Evolutionary conservation across 2,797 vertebrate species (phyloP), one percentile per base, ranked within the genome.

Genomic region (Chaetophractus vellerosus): DNA sequence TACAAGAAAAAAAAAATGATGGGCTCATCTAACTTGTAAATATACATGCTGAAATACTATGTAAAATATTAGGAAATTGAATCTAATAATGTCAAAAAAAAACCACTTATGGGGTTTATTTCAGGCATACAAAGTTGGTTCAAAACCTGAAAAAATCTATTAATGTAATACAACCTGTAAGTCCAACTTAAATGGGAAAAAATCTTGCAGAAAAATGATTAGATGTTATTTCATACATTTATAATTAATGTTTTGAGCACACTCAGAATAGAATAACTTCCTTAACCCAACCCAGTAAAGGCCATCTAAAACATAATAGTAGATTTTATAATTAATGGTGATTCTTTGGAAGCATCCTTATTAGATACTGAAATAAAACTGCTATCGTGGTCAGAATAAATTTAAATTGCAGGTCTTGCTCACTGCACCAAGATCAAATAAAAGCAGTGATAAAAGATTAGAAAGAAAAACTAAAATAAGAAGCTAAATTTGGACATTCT

Each of bases 401-500:
- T 91, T 81, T 89, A 91, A 82, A 18, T 61, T 63, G 12, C 24
- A 72, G 18, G 5, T 76, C 38, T 33, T 57, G 64, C 14, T 79
- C 18, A 52, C 33, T 81, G 23, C 45, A 31, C 69, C 81, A 78
- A 89, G 52, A 81, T 52, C 52, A 75, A 57, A 66, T 5, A 45
- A 64, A 75, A 76, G 45, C 8, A 59, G 9, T 38, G 36, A 45
- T 2, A 83, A 45, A 89, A 63, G 6, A 55, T 55, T 69, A 66
- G 63, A n/a, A 81, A 79, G 9, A 80, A 55, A 55, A 55, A 55
- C 16, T 55, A 55, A 55, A 52, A 15, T 52, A 55, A 57, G 41
- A 68, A 92, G 85, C 64, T 38, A 45, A 66, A 61, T 57, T 15
- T 81, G 24, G 15, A 79, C 18, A 91, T 95, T 78, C 38, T 93